Evolutionary conservation across 2,113 vertebrate species (phyloP), one percentile per base, ranked within the genome.

Genomic region (Python bivittatus): DNA sequence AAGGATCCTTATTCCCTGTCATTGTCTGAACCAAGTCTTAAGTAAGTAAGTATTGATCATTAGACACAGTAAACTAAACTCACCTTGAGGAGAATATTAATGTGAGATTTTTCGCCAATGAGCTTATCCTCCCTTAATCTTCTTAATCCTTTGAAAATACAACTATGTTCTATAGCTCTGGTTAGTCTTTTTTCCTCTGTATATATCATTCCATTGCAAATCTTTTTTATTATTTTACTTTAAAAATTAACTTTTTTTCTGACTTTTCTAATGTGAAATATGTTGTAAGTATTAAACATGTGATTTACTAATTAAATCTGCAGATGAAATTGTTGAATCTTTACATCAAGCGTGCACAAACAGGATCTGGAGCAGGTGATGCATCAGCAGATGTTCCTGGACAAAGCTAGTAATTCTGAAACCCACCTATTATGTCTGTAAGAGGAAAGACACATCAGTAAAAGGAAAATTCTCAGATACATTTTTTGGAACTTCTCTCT

Each of bases 261-360:
- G 5, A 48, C 29, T 84, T 23, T 88, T 87, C 12, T 84, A 44
- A 38, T 54, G 61, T 53, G 89, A 90, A 25, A 61, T 57, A 17
- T 86, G 27, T 84, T 33, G 20, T 61, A 88, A 27, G 61, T 89
- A 92, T 91, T 96, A 93, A 94, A 83, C 25, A 42, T 94, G 53
- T 92, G 12, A 8, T 92, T 94, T 94, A 96, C 91, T 96, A 93
- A 23, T 87, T 96, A 6, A 94, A 91, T 94, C 96, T 94, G 6
- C 96, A 99, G 99, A 98, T 99, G 97, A 99, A 99, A 97, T 97
- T 99, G 96, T 95, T 99, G 97, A 99, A 99, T 96, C 98, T 99
- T 88, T 99, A 99, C 97, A 99, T 99, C 98, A 99, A 99, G 95
- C 99, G 99, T 27, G 99, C 99, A 96, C 99, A 99, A 89, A 99